Evolutionary conservation across 2,113 vertebrate genomes (phyloP).

Genomic region (Microcebus ravelobensis): DNA sequence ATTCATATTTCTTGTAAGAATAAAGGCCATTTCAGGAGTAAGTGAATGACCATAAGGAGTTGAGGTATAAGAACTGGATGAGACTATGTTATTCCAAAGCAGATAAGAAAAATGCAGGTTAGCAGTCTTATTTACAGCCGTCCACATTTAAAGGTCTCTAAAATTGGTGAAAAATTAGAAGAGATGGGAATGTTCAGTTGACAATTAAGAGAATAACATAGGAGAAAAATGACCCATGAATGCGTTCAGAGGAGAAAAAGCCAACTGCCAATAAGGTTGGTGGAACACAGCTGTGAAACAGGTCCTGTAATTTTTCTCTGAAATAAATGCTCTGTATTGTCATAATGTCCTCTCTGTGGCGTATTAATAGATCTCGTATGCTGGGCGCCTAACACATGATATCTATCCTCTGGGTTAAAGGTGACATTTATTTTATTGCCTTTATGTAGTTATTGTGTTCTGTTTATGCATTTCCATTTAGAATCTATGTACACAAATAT

Average conservation of each 20-base stretch:
- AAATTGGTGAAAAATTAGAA: not conserved
- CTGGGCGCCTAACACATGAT: not conserved
- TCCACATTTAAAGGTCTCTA: not conserved
- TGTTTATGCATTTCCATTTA: not conserved
- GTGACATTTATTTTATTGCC: not conserved
- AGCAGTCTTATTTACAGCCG: not conserved
- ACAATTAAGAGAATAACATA: not conserved
- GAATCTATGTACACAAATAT: not conserved
- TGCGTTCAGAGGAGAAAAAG: not conserved
- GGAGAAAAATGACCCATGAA: not conserved
- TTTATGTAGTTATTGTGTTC: not conserved
- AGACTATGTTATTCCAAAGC: not conserved
- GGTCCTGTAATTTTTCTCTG: not conserved
- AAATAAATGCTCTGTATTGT: not conserved
- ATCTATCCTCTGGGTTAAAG: not conserved
- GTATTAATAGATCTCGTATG: too few species aligned
- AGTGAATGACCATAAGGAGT: not conserved
- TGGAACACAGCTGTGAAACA: not conserved
- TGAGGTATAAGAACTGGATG: not conserved
- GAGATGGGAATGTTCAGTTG: not conserved
- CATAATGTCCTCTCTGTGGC: not conserved
- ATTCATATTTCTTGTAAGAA: not conserved
- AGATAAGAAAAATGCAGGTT: not conserved
- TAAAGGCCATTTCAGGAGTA: not conserved
- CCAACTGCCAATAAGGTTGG: too few species aligned